phyloP scores from a whole-genome alignment of 2,113 vertebrate genomes.

The Chrysemys picta region DNA sequence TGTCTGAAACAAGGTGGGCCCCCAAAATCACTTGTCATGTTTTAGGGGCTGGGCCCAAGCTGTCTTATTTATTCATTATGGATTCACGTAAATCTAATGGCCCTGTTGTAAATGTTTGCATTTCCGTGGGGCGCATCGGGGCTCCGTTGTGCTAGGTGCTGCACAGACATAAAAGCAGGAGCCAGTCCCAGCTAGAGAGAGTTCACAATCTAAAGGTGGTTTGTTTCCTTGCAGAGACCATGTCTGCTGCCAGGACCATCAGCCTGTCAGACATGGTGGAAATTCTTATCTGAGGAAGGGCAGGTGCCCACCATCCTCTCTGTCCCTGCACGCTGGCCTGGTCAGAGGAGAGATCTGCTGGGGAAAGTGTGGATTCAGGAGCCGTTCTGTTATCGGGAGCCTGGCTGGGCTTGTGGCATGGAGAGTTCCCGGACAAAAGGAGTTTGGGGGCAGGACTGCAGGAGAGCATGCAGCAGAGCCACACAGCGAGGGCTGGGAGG shows the following conservation, averaged over 20 bases:
- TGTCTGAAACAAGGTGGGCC: background rate
- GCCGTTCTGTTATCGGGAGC: background rate
- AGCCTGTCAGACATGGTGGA: conserved; percentile 84
- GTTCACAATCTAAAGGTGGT: background rate
- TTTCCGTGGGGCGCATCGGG: fast-evolving
- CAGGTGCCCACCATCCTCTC: background rate
- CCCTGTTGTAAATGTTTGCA: fast-evolving
- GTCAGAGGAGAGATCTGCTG: background rate
- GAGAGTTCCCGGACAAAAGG: background rate
- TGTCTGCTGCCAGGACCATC: conserved; percentile 36
- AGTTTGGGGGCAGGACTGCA: background rate
- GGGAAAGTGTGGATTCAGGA: background rate
- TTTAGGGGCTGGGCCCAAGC: background rate
- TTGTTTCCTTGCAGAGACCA: conserved; percentile 71
- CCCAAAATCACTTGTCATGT: fast-evolving
- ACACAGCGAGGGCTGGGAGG: background rate
- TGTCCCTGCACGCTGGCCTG: background rate
- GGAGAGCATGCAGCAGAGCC: background rate
- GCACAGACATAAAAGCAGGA: background rate
- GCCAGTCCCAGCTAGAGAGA: background rate
- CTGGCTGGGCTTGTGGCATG: background rate
- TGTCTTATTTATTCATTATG: fast-evolving
- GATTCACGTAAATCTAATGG: background rate
- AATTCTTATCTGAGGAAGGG: conserved; percentile 80
- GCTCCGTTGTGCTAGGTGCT: background rate